Conservation (phyloP, 2,113 vertebrate species). For the Rissa tridactyla region DNA sequence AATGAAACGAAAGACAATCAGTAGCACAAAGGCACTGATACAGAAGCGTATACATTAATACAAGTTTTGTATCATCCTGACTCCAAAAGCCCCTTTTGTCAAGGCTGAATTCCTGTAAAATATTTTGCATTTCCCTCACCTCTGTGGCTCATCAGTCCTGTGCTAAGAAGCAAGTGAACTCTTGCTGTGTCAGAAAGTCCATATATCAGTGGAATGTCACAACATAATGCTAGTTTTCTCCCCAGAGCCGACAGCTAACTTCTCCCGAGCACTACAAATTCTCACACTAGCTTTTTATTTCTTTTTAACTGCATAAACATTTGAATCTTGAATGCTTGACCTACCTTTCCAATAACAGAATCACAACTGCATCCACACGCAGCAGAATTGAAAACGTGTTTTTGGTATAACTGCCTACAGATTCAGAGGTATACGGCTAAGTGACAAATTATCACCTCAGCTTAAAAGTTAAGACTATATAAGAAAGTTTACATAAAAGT, state of each 20-base stretch:
- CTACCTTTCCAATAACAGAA: not conserved
- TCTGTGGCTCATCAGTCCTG: not conserved
- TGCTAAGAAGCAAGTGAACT: not conserved
- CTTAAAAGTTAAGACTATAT: not conserved
- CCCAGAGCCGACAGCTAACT: not conserved
- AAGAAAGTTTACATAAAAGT: not conserved
- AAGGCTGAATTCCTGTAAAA: not conserved
- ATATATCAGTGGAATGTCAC: not conserved
- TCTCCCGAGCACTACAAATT: not conserved
- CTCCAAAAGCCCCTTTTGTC: not conserved
- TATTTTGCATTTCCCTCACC: not conserved
- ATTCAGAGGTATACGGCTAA: not conserved
- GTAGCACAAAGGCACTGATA: not conserved
- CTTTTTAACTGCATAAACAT: not conserved
- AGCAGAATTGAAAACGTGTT: not conserved
- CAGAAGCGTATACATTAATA: not conserved
- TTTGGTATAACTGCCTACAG: not conserved
- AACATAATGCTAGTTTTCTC: not conserved
- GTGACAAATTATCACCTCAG: not conserved
- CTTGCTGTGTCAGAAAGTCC: not conserved
- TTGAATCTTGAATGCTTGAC: not conserved
- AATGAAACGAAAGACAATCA: not conserved
- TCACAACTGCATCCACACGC: not conserved
- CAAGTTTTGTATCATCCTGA: not conserved
- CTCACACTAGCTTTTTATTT: not conserved